Evolutionary conservation across 30 jellyfish, hydroid and myxozoan species (phyloP).

Genomic region (Cassiopea andromeda): DNA sequence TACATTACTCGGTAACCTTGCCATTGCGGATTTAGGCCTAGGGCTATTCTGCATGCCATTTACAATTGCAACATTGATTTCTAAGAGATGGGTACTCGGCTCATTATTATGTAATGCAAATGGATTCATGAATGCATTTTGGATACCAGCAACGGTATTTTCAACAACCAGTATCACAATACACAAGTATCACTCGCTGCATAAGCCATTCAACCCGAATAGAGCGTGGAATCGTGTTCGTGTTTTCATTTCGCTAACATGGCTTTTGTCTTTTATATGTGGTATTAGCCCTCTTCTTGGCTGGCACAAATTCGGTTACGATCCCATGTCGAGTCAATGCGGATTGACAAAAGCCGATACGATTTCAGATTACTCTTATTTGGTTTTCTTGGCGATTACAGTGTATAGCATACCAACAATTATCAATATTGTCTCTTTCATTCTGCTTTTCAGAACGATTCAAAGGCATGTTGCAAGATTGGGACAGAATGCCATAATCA

Average conservation of each 20-base stretch:
- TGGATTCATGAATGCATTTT: slow-evolving; percentile 69
- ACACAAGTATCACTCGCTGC: slow-evolving; percentile 47
- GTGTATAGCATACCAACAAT: slow-evolving; percentile 64
- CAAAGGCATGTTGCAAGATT: slow-evolving; percentile 52
- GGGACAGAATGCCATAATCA: slow-evolving; percentile 41
- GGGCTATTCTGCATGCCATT: slow-evolving; percentile 70
- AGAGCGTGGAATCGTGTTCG: slow-evolving; percentile 43
- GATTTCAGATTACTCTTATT: slow-evolving; percentile 31
- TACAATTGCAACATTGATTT: slow-evolving; percentile 42
- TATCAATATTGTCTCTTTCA: slow-evolving; percentile 20
- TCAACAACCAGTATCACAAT: slow-evolving; percentile 60
- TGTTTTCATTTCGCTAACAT: slow-evolving; percentile 40
- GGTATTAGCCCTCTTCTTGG: slow-evolving; percentile 63
- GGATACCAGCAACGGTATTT: slow-evolving; percentile 74
- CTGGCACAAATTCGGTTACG: slow-evolving; percentile 33
- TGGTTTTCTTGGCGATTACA: slow-evolving; percentile 49
- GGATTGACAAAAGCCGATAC: slow-evolving; percentile 42
- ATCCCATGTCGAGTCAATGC: slow-evolving; percentile 48
- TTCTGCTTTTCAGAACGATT: slow-evolving; percentile 47
- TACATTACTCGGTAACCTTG: slow-evolving; percentile 61
- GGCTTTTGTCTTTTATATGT: slow-evolving; percentile 49
- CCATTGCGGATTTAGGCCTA: slow-evolving; percentile 66
- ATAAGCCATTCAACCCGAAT: slow-evolving; percentile 62
- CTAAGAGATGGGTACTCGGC: slow-evolving; percentile 60
- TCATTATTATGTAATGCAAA: slow-evolving; percentile 34